Evolutionary conservation across 2,113 vertebrate species (phyloP).

Genomic region (Jacana jacana): DNA sequence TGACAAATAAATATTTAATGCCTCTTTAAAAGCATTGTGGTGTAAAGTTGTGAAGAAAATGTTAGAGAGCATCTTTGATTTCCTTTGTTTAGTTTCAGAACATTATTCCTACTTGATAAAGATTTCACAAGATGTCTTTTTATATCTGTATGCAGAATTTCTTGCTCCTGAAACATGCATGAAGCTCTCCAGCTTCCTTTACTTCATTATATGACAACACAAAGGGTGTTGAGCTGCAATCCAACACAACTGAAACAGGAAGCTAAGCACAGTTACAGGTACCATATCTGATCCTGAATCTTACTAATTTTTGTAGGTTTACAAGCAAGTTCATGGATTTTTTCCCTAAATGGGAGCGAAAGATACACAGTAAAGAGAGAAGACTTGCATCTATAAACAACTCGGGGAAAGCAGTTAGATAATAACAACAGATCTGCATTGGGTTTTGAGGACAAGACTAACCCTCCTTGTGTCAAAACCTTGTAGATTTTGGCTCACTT

Average conservation of each 20-base stretch:
- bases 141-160: not conserved
- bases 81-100: not conserved
- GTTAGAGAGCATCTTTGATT: not conserved
- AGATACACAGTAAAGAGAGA: not conserved
- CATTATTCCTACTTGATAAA: not conserved
- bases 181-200: not conserved
- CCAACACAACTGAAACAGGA: not conserved
- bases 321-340: not conserved
- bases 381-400: not conserved
- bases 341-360: not conserved
- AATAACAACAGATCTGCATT: not conserved
- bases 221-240: not conserved
- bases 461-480: not conserved
- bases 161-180: not conserved
- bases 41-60: not conserved
- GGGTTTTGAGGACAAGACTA: not conserved
- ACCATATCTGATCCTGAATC: not conserved
- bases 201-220: not conserved
- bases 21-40: not conserved
- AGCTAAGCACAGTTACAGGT: not conserved
- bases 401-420: accelerated
- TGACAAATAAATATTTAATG: not conserved
- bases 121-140: not conserved
- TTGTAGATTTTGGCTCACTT: not conserved
- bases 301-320: not conserved